Conservation (phyloP, 2,797 vertebrate species). For the Enteromius mattozi region DNA sequence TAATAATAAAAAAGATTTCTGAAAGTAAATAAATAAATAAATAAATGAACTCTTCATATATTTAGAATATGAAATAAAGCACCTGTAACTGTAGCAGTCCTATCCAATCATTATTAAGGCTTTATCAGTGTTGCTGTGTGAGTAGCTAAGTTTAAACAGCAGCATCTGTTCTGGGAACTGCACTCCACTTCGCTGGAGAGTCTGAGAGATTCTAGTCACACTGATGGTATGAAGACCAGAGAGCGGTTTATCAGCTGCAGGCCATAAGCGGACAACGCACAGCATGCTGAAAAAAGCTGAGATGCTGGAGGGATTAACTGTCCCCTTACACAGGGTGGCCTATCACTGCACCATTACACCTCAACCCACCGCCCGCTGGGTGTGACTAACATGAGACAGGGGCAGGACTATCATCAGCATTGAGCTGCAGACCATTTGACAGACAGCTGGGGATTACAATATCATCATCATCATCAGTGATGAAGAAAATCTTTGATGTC, state of each 20-base stretch:
- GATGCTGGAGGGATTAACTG: conserved; percentile 65
- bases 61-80: neutral
- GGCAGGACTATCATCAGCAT: conserved; percentile 11
- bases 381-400: conserved; percentile 55
- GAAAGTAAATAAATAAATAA: no score
- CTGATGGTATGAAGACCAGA: conserved; percentile 46
- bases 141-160: conserved; percentile 43
- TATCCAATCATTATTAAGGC: neutral
- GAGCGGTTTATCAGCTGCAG: conserved; percentile 55
- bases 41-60: no score
- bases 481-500: neutral
- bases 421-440: conserved; percentile 2
- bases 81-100: neutral
- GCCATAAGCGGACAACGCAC: conserved; percentile 33
- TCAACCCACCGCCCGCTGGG: conserved; percentile 30
- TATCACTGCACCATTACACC: conserved; percentile 20
- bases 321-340: conserved; percentile 31
- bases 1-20: no score
- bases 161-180: conserved; percentile 29
- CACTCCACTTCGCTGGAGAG: conserved; percentile 24
- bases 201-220: conserved; percentile 35
- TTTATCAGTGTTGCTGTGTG: conserved; percentile 40
- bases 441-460: conserved; percentile 4
- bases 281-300: conserved; percentile 42
- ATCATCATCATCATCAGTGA: neutral